phyloP scores from a whole-genome alignment of 2,113 vertebrate species.

The Panthera uncia region DNA sequence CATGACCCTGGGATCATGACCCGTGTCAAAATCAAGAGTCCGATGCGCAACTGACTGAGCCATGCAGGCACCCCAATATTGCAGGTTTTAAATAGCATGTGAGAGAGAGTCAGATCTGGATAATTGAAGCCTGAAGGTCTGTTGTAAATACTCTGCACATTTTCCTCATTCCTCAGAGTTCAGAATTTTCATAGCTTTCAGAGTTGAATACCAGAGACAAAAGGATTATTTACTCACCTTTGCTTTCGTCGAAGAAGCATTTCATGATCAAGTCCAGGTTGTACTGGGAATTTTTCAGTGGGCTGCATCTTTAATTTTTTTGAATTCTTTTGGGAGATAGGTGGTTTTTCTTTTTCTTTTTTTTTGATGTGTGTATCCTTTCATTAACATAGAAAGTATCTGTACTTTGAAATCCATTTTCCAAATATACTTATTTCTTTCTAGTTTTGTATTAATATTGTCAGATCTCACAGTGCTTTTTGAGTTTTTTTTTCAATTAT shows the following conservation, averaged over 20 bases:
- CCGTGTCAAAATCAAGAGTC: not conserved
- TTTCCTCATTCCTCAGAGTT: not conserved
- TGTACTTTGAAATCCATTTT: not conserved
- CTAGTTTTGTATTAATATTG: not conserved
- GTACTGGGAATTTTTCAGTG: not conserved
- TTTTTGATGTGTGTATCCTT: not conserved
- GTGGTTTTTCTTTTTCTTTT: not conserved
- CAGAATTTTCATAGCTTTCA: not conserved
- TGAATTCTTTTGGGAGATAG: not conserved
- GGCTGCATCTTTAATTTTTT: not conserved
- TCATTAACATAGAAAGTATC: not conserved
- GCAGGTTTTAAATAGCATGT: not conserved
- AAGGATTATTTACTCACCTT: conserved; percentile 5
- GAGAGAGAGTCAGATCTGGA: not conserved
- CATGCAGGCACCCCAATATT: not conserved
- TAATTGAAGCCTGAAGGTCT: not conserved
- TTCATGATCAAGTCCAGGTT: not conserved
- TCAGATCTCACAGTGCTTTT: not conserved
- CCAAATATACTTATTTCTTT: not conserved
- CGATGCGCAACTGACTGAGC: not conserved
- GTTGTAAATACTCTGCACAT: not conserved
- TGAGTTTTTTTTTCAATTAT: not conserved
- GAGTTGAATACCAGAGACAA: not conserved
- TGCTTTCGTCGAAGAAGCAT: not conserved
- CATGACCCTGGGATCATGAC: not conserved